phyloP scores from a whole-genome alignment of 1,140 invertebrate genomes.

The Pseudachorutes palmiensis region DNA sequence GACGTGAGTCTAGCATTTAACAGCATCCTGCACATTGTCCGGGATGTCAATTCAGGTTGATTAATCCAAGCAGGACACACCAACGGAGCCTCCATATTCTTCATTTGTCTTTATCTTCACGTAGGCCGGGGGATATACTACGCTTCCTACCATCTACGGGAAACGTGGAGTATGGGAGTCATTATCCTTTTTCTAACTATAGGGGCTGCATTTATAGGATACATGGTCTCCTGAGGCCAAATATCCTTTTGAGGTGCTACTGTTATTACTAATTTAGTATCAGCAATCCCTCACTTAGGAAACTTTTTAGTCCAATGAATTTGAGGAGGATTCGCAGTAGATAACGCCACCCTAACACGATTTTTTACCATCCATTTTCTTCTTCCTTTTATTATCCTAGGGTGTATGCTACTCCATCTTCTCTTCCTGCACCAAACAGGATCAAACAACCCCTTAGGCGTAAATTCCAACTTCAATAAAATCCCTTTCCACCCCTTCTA shows the following conservation, averaged over 20 bases:
- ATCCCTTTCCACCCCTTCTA: conserved; percentile 48
- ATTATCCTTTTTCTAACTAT: conserved; percentile 54
- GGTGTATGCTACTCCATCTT: conserved; percentile 53
- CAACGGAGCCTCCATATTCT: conserved; percentile 43
- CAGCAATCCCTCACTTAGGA: conserved; percentile 57
- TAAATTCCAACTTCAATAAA: conserved; percentile 38
- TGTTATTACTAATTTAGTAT: conserved; percentile 62
- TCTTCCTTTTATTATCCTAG: conserved; percentile 56
- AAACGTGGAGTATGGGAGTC: conserved; percentile 50
- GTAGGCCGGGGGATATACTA: conserved; percentile 41
- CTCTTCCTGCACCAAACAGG: conserved; percentile 54
- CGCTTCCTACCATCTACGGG: conserved; percentile 41
- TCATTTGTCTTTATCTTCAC: conserved; percentile 42
- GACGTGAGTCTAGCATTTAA: conserved; percentile 51
- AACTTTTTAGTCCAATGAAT: conserved; percentile 53
- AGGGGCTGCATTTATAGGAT: conserved; percentile 58
- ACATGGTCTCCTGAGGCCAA: conserved; percentile 61
- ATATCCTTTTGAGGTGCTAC: conserved; percentile 64
- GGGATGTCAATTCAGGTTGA: conserved; percentile 45
- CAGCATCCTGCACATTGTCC: conserved; percentile 44
- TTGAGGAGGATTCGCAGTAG: conserved; percentile 60
- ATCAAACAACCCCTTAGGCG: conserved; percentile 36
- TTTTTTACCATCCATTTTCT: conserved; percentile 64
- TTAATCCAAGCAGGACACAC: conserved; percentile 51
- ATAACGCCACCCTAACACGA: conserved; percentile 58